Evolutionary conservation across 2,888 invertebrate genomes (phyloP).

Genomic region (Drosophila lutescens): DNA sequence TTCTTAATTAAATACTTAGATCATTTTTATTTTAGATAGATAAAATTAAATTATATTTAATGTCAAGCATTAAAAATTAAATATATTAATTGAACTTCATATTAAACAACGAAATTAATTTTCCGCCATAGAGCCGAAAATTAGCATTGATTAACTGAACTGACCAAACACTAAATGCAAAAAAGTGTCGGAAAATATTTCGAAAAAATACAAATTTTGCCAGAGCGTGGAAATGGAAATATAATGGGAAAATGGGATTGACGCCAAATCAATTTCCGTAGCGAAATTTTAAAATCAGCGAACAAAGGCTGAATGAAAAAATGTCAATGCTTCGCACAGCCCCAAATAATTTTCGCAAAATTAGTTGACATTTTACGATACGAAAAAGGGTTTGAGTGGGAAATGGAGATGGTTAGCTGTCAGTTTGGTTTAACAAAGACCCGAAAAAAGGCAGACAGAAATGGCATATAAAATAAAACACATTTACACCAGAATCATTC

Average conservation of each 20-base stretch:
- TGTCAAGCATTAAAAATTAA: background rate
- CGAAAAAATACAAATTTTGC: constrained; percentile 19
- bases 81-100: background rate
- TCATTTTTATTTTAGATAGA: background rate
- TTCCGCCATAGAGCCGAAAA: background rate
- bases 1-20: background rate
- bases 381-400: constrained; percentile 28
- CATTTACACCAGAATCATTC: constrained; percentile 43
- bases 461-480: constrained; percentile 35
- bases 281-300: constrained; percentile 9
- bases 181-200: constrained; percentile 45
- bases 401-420: constrained; percentile 37
- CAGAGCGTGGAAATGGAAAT: background rate
- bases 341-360: constrained; percentile 69
- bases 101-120: constrained; percentile 10
- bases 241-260: background rate
- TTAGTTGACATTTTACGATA: constrained; percentile 78
- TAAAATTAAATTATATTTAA: background rate
- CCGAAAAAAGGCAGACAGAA: constrained; percentile 1
- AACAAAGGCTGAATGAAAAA: constrained; percentile 27
- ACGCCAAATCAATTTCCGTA: constrained; percentile 64
- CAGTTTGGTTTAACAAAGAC: constrained; percentile 40
- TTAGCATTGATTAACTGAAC: constrained; percentile 13
- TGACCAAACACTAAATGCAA: constrained; percentile 36
- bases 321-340: background rate